A percentile compares a stretch with the other conserved stretches of the same genome.
These are phyloP conservation scores for Camponotus pennsylvanicus DNA, from an alignment of 1,140 invertebrate genomes.

Conservation along the genomic window DNA sequence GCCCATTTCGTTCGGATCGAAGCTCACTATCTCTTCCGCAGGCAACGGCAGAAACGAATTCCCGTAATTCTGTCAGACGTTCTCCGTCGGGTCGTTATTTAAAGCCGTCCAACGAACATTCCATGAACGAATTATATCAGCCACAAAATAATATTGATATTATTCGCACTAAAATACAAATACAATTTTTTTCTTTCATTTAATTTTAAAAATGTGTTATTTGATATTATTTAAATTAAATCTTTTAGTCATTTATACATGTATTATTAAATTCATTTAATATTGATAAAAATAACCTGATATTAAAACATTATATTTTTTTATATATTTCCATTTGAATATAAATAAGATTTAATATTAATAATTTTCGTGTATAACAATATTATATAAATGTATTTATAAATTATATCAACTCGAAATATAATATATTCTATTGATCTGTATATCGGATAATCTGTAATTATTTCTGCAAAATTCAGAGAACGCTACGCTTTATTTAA, in stretches of 20 bases:
- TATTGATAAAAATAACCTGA: background rate
- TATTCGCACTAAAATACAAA: background rate
- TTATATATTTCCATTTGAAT: background rate
- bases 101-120: conserved; percentile 43
- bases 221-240: conserved; percentile 23
- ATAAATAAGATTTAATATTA: too few species aligned
- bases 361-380: too few species aligned
- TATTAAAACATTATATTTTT: background rate
- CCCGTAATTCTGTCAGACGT: conserved; percentile 77
- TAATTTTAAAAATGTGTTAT: background rate
- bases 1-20: conserved; percentile 71
- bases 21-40: conserved; percentile 72
- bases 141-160: conserved; percentile 20
- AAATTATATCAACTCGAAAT: background rate
- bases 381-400: background rate
- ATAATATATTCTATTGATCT: background rate
- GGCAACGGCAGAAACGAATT: conserved; percentile 78
- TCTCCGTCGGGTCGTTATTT: conserved; percentile 64
- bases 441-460: background rate
- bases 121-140: conserved; percentile 30
- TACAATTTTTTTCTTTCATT: conserved; percentile 23
- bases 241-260: background rate
- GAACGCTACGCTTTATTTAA: too few species aligned
- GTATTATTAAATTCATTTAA: background rate
- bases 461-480: background rate